These are phyloP conservation scores for Philopedon plagiatum DNA, from an alignment of 2,888 invertebrate genomes.

Conservation along the genomic window DNA sequence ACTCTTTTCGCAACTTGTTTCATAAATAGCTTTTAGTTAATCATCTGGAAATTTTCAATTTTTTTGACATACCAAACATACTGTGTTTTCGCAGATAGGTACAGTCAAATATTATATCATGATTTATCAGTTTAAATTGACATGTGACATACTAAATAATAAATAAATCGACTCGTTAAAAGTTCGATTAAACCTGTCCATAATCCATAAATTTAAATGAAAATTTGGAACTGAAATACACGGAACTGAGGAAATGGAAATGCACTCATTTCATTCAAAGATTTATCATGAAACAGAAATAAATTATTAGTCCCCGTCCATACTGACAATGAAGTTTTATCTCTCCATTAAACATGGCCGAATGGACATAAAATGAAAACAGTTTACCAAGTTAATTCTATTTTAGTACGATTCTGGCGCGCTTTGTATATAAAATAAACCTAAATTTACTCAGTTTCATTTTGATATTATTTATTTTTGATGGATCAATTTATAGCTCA, in stretches of 20 bases:
- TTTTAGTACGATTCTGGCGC: slow-evolving; percentile 41
- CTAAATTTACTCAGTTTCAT: slow-evolving; percentile 36
- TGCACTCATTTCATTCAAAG: slow-evolving; percentile 42
- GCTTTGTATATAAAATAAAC: slow-evolving; percentile 45
- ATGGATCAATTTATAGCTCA: slow-evolving; percentile 22
- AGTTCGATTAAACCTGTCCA: neutral
- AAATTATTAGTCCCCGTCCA: slow-evolving; percentile 45
- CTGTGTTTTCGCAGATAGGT: too few species aligned
- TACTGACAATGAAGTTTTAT: slow-evolving; percentile 50
- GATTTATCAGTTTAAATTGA: neutral
- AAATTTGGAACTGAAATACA: slow-evolving; percentile 22
- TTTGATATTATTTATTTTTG: slow-evolving; percentile 40
- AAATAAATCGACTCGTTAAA: slow-evolving; percentile 13
- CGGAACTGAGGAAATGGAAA: slow-evolving; percentile 44
- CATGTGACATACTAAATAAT: neutral
- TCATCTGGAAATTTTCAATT: too few species aligned
- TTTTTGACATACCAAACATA: too few species aligned
- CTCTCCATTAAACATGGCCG: slow-evolving; percentile 44
- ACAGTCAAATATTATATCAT: too few species aligned
- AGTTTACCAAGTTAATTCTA: slow-evolving; percentile 47
- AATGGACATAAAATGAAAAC: slow-evolving; percentile 49
- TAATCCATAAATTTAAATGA: slow-evolving; percentile 21
- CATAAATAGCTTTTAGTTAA: too few species aligned
- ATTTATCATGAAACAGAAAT: slow-evolving; percentile 46
- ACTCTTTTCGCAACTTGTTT: too few species aligned